Evolutionary conservation across 2,797 vertebrate species (phyloP), one percentile per base, ranked within the genome.

Genomic region (Rhodeus uyekii): DNA sequence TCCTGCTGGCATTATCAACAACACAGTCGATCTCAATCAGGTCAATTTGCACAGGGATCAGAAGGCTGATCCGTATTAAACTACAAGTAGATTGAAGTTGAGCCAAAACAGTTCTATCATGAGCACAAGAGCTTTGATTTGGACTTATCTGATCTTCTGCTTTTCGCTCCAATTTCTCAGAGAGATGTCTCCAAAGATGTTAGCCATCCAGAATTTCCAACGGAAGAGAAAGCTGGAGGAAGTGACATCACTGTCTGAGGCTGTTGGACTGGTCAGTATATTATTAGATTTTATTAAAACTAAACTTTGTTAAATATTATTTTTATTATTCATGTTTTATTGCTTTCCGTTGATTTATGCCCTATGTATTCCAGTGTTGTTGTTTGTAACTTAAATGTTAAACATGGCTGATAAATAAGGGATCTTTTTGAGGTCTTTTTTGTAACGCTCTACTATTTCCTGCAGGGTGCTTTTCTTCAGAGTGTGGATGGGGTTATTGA

Each of bases 181-280:
- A 92, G 95, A 96, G 75, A 85, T 96, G 75, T 95, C 93, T 77
- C 94, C 97, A 85, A 96, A 95, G 90, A 94, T 94, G 82, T 84
- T 97, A 84, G 95, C 94, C 87, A 93, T 95, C 89, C 96, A 96
- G 91, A 98, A 97, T 89, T 90, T 92, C 86, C 97, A 97, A 85
- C 96, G 97, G 87, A 99, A 99, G 92, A 95, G 98, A 89, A 99
- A 99, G 93, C 95, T 99, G 90, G 94, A 95, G 83, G 95, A 96
- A 73, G 92, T 96, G 80, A 94, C 93, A 82, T 94, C 95, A 39
- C 93, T 96, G 89, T 95, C 95, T 90, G 95, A 98, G 89, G 94
- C 95, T 84, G 91, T 97, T 85, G 97, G 93, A 93, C 95, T 96
- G 94, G 98, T 98, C 90, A 93, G 95, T 93, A 10, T 83, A 38